Base-by-base conservation (phyloP, 2,797 vertebrate species). In the Acipenser oxyrinchus region DNA sequence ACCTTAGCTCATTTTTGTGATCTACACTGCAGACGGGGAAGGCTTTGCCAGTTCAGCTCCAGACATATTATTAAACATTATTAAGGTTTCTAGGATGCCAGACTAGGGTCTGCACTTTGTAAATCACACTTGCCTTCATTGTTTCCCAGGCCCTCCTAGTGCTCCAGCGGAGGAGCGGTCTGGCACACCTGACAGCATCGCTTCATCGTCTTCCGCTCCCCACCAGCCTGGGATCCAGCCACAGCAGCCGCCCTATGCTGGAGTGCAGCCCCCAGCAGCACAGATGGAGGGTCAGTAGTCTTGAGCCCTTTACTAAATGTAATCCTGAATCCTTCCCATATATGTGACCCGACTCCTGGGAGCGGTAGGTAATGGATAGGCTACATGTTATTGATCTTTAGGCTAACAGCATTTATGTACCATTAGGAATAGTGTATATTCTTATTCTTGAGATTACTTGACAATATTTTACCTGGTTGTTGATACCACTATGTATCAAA, bases 181-280 rank as follows among this genome's bases (percentile, higher is more conserved):
- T 0, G 94, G 92, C 71, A 99, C 95, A 0, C 97, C 96, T 0
- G 97, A 99, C 82, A 99, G 97, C 87, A 97, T 99, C 0, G 88
- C 94, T 77, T 99, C 96, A n/a, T 94, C 95, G 10, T 94, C 96
- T 0, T 99, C 97, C 69, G 92, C 93, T 53, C 88, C 93, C 13
- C 95, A 91, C 66, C 95, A 93, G 1, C 89, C 95, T 50, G 92
- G 90, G 63, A 87, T 89, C 70, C 90, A 93, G 67, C 83, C 91
- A 9, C 96, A 95, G 72, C 82, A 78, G 71, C 82, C 88, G 0
- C 81, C 90, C 0, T 99, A 98, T 72, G 74, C 93, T 1, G 92
- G 88, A 78, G 86, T 93, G 1, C 96, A 95, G 82, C 91, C 93
- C 71, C 81, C 91, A 81, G 79, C 92, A 60, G 88, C 92, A 71